Evolutionary conservation across 2,797 vertebrate genomes (phyloP), one percentile per base, ranked within the genome.

Genomic region (Furcifer pardalis): DNA sequence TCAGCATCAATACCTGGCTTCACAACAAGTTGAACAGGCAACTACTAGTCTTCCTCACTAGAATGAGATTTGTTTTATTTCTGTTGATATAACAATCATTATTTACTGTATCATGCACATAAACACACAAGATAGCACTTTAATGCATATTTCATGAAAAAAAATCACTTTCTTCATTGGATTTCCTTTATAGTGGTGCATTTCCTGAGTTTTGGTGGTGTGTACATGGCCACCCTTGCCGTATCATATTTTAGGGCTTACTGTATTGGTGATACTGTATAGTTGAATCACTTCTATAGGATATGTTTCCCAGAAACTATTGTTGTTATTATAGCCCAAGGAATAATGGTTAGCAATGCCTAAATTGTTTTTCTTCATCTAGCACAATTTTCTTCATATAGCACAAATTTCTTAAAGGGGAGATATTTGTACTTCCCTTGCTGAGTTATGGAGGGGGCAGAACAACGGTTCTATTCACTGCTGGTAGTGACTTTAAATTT

Each of bases 321-420:
- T 40, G 44, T 4, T 69, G 8, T 44, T 49, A 40, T 40, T 62
- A 19, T 21, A n/a, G 35, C 56, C 69, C 69, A 79, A 1, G 27
- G 10, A 71, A 59, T 19, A 10, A 40, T 32, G 17, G 25, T 60
- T 71, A 60, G 46, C 32, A 62, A 19, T 81, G 46, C 42, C 65
- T 49, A 5, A 30, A 62, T 19, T 65, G 56, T 4, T 63, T 30
- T 37, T 37, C 30, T n/a, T 25, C 15, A 30, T 79, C 46, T 65
- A 56, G n/a, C n/a, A n/a, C n/a, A n/a, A n/a, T n/a, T n/a, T 44
- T 7, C 44, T 56, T 35, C 44, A 21, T 66, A 21, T 4, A 12
- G 23, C 3, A 44, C 88, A 88, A 56, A 84, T 74, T 69, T 35
- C 72, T 65, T 65, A 17, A 89, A n/a, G n/a, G n/a, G n/a, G n/a